Base-by-base conservation (phyloP, 2,797 vertebrate genomes). In the Benthosema pterotum region DNA sequence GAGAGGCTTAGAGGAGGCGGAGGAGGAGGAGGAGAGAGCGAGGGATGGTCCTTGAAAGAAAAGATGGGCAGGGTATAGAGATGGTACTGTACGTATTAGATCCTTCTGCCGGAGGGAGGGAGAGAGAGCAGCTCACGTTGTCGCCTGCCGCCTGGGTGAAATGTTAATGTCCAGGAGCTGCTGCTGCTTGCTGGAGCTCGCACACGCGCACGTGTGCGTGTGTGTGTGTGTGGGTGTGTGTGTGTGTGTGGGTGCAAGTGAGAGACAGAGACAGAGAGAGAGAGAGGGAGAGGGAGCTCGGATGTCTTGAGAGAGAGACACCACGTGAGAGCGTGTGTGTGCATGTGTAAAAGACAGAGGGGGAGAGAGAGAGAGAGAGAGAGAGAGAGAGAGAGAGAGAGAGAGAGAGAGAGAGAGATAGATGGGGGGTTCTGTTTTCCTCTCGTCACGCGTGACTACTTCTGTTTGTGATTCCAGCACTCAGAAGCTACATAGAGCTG, bases 401-500 rank as follows among this genome's bases (percentile, higher is more conserved):
- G 63, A 49, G 69, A 71, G 56, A 63, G 65, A 51, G 56, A 16
- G 6, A 71, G 59, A 71, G 72, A 68, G 74, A 83, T n/a, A n/a
- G n/a, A n/a, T n/a, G n/a, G n/a, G n/a, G n/a, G 52, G 17, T 85
- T 83, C 47, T 77, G 80, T 78, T 38, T 38, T 80, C 87, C 86
- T 83, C 74, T 68, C 83, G 87, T 86, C 88, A 86, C 76, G 68
- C 85, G 51, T 73, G 79, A 57, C 61, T 78, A 67, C 77, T 75
- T 76, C 76, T 83, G 83, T 88, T 89, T 87, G 82, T 87, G 86
- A 88, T 89, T 88, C 86, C 88, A 79, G 77, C 83, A 75, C 80
- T 87, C 83, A 77, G 83, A 83, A 83, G 32, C 32, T 38, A 11
- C 32, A 38, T 38, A 38, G 32, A 38, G 32, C 32, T 54, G 60